These are phyloP conservation scores for Syrphus vitripennis DNA, from an alignment of 2,888 invertebrate genomes.

Conservation along the genomic window DNA sequence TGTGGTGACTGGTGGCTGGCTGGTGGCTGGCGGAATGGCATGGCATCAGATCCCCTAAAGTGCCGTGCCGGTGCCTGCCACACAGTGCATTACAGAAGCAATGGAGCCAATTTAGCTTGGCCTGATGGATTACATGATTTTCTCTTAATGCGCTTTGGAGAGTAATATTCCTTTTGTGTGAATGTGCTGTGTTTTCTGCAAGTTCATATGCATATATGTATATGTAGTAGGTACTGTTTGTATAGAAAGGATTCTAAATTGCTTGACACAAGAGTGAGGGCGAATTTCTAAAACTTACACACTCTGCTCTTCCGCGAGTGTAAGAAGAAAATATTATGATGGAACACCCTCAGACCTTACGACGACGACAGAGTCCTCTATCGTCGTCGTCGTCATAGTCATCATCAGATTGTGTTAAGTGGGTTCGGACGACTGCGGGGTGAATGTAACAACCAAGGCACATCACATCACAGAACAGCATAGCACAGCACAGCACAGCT, in stretches of 20 bases:
- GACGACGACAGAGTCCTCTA: neutral
- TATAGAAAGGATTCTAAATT: slow-evolving; percentile 47
- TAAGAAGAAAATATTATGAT: slow-evolving; percentile 5
- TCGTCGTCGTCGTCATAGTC: neutral
- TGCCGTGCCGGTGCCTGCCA: too few species aligned
- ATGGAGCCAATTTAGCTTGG: slow-evolving; percentile 65
- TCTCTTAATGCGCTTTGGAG: slow-evolving; percentile 61
- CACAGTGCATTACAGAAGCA: slow-evolving; percentile 49
- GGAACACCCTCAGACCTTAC: neutral
- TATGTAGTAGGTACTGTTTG: neutral
- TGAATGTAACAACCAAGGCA: neutral
- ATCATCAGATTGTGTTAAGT: slow-evolving; percentile 47
- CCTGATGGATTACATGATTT: slow-evolving; percentile 70
- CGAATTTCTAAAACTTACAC: slow-evolving; percentile 9
- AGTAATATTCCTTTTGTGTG: slow-evolving; percentile 24
- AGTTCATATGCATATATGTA: neutral
- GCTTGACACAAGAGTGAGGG: slow-evolving; percentile 22
- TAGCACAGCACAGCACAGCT: neutral
- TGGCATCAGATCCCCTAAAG: neutral
- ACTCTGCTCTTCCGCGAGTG: neutral
- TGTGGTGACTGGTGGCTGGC: too few species aligned
- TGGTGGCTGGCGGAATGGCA: too few species aligned
- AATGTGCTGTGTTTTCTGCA: neutral
- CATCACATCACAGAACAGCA: neutral
- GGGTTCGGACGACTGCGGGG: slow-evolving; percentile 1